Evolutionary conservation across 2,113 vertebrate species (phyloP), one percentile per base, ranked within the genome.

Genomic region (Scomber scombrus): DNA sequence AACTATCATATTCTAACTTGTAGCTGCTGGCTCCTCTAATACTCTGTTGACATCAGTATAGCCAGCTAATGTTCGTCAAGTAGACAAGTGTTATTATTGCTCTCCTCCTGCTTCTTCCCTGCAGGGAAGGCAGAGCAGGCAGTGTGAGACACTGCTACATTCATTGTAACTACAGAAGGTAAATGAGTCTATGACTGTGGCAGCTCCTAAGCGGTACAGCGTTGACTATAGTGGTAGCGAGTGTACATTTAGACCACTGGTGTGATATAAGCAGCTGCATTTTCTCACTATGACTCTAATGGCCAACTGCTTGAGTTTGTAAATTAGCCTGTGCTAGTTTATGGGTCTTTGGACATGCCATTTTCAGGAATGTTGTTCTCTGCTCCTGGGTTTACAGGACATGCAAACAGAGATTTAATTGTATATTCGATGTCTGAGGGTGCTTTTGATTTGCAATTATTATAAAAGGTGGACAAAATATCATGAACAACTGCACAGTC

Each of bases 81-180:
- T 15, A 69, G 72, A 61, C 64, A 65, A 47, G 77, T 75, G 51
- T 82, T 71, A 86, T 74, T 75, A 67, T 85, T 46, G 89, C 82
- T 86, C 92, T 85, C 91, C 86, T 72, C 86, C 90, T 88, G 73
- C 87, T 88, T 93, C 88, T 92, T 89, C 88, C 71, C 93, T 94
- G 88, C 91, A 97, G 96, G 93, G 96, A 95, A 96, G 93, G 89
- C 92, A 96, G 89, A 91, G 92, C 94, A 91, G 95, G 95, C 92
- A 94, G 83, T 94, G 91, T 95, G 95, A 96, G 91, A 88, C 94
- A 93, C 91, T 94, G 86, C 95, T 93, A 82, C 91, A 92, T 93
- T 91, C 94, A 93, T 82, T 88, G 88, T 95, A 93, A 92, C 84
- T 92, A 93, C 94, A 96, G 95, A 95, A 97, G 96, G 96, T 97